Base-by-base conservation (phyloP, 2,113 vertebrate genomes). In the Aegotheles bennettii region DNA sequence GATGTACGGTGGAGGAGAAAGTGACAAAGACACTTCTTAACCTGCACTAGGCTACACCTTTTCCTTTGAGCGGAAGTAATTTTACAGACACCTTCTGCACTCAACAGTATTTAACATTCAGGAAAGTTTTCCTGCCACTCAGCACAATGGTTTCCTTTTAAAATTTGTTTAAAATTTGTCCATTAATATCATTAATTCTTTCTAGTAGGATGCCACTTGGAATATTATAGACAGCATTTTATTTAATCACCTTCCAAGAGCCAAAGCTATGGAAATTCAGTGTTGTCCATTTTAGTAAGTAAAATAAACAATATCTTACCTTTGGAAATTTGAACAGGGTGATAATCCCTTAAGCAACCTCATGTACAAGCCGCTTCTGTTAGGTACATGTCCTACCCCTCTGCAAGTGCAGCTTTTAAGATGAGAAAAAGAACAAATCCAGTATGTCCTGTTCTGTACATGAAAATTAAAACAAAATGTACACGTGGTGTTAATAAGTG, bases 1-100 rank as follows among this genome's bases (percentile, higher is more conserved):
- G 92, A 99, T 99, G 99, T 99, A 99, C 26, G 99, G 99, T 84
- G 99, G 98, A 51, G 99, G 98, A 84, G 99, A 99, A 63, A 98
- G 98, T 23, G 99, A 99, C 92, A 99, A 98, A 94, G 99, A 99
- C 97, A 43, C 79, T 96, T 98, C 98, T 90, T 99, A 99, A 98
- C 96, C 93, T 61, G 76, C 89, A 91, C 38, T 96, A 94, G 77
- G 89, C 50, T 56, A 79, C 45, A 12, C 35, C 57, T 82, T 89
- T 94, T 91, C 89, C 50, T 78, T 84, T 94, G 54, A 87, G 92
- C 36, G 50, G 74, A 97, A 97, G 96, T 92, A 94, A 95, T 96
- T 96, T 83, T 89, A 93, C 84, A 95, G 90, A 94, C 93, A 78
- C 84, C 73, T 94, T 96, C 96, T 96, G 96, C 97, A 94, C 97